These are phyloP conservation scores for Pseudochromis fuscus DNA, from an alignment of 2,797 vertebrate genomes.

Conservation along the genomic window DNA sequence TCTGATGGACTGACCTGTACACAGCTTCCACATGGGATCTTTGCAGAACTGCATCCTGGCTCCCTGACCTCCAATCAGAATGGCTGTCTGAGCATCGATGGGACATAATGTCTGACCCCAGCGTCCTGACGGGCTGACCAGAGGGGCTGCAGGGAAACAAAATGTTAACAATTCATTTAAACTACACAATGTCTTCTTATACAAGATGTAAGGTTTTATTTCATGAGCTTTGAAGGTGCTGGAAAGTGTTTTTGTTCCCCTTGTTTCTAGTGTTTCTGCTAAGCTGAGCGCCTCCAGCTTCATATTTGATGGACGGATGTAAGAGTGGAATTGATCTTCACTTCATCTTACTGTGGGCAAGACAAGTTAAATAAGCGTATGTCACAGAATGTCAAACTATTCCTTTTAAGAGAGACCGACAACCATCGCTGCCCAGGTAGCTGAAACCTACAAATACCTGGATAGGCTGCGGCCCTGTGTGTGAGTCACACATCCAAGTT, in stretches of 20 bases:
- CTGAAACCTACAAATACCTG: constrained; percentile 8
- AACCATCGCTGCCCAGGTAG: background rate
- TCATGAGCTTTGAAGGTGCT: too few species aligned
- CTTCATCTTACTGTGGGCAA: background rate
- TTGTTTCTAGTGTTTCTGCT: background rate
- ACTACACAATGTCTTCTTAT: too few species aligned
- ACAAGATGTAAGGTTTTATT: too few species aligned
- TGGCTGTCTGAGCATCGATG: constrained; percentile 84
- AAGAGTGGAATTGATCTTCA: too few species aligned
- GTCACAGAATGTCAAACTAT: too few species aligned
- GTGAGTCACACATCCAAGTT: background rate
- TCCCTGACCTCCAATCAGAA: constrained; percentile 86
- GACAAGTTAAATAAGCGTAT: too few species aligned
- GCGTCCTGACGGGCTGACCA: constrained; percentile 79
- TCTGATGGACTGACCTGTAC: constrained; percentile 78
- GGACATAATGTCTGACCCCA: constrained; percentile 86
- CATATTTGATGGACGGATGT: too few species aligned
- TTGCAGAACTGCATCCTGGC: constrained; percentile 88
- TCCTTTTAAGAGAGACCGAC: background rate
- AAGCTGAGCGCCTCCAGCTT: background rate
- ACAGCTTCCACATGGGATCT: constrained; percentile 91
- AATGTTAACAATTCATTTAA: too few species aligned
- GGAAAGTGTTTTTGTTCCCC: too few species aligned
- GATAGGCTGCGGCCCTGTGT: background rate
- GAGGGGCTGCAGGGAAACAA: constrained; percentile 48